Base-by-base conservation (phyloP, 2,113 vertebrate species). In the Pelobates fuscus region DNA sequence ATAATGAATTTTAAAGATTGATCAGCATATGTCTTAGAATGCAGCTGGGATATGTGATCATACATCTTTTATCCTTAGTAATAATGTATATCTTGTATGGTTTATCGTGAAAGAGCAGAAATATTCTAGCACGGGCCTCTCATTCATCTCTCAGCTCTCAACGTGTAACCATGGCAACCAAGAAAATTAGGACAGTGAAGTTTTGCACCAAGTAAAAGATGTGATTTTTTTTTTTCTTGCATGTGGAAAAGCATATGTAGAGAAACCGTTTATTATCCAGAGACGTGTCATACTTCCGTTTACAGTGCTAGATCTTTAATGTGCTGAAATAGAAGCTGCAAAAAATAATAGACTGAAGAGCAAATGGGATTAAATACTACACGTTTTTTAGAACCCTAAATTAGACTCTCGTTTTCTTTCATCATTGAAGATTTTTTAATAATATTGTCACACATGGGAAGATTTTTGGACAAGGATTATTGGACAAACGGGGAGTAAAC, bases 71-170 rank as follows among this genome's bases (percentile, higher is more conserved):
- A 55, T 67, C 24, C 46, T 12, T 24, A 24, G 64, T 64, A 76
- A 67, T 76, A 76, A 76, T 49, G 66, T 67, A 60, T 21, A 67
- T 76, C 72, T 67, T 76, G 72, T 64, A 76, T 24, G 67, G 57
- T 54, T 76, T 76, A 49, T 67, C 72, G 67, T 32, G 49, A 46
- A 64, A 67, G 55, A 67, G 58, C 43, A 52, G 32, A 37, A 71
- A 71, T 23, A 60, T 67, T 67, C 63, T 25, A 24, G 41, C 21
- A n/a, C 23, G 26, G 55, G 30, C 26, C 72, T 27, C 25, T 32
- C 72, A 60, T 76, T 76, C 72, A 76, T 76, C 72, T 60, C 49
- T 10, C 10, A 6, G 57, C 43, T 65, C 71, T 55, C 62, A 17
- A 37, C 24, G 29, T 1, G 72, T 76, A 67, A 30, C 72, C 64